Evolutionary conservation across 2,797 vertebrate genomes (phyloP).

Genomic region (Arctocebus calabarensis): DNA sequence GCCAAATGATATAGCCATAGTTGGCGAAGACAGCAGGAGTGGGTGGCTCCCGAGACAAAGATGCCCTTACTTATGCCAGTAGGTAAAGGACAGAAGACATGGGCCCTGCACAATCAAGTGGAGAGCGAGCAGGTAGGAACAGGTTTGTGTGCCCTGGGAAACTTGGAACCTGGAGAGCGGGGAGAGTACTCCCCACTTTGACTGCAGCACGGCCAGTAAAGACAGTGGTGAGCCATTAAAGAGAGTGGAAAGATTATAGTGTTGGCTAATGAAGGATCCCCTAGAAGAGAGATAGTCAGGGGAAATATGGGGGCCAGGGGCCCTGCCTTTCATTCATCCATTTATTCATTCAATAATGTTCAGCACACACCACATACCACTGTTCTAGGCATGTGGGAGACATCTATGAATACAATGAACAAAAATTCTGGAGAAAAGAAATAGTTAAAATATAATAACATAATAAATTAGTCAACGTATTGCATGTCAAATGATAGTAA

Average conservation of each 20-base stretch:
- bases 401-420: neutral
- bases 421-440: neutral
- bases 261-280: neutral
- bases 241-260: neutral
- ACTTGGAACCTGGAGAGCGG: neutral
- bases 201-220: neutral
- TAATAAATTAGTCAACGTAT: neutral
- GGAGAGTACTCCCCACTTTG: neutral
- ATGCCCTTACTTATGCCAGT: neutral
- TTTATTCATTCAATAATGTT: neutral
- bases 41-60: neutral
- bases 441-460: neutral
- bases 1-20: neutral
- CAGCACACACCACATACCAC: neutral
- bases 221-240: neutral
- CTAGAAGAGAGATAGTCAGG: neutral
- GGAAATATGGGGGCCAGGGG: neutral
- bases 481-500: neutral
- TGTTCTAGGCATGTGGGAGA: neutral
- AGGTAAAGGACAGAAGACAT: neutral
- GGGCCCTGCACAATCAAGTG: neutral
- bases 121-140: neutral
- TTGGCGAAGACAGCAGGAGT: neutral
- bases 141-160: neutral
- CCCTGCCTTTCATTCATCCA: neutral